Percentiles rank a stretch among this genome's conserved stretches.
These are phyloP conservation scores for Neoaliturus tenellus DNA, from an alignment of 2,888 invertebrate species.

Conservation along the genomic window DNA sequence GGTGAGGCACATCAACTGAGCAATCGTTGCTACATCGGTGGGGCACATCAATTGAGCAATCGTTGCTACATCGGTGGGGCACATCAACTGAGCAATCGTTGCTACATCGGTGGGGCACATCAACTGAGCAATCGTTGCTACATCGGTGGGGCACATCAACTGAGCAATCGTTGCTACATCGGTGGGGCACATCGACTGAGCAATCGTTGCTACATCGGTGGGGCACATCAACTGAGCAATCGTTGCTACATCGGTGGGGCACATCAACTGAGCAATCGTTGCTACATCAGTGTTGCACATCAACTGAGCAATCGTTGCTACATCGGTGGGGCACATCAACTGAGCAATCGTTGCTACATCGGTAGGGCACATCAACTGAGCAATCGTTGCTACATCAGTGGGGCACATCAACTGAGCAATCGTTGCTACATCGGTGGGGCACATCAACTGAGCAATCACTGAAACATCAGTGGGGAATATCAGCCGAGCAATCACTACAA, in stretches of 20 bases:
- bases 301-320: neutral
- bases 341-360: neutral
- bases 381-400: neutral
- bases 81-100: too few species aligned
- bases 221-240: neutral
- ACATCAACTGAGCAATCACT: too few species aligned
- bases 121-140: too few species aligned
- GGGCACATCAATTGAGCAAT: neutral
- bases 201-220: conserved; percentile 61
- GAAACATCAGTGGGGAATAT: too few species aligned
- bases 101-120: too few species aligned
- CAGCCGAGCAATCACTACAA: too few species aligned
- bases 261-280: neutral
- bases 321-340: neutral
- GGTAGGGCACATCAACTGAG: neutral
- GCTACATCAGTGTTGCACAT: neutral
- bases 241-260: neutral
- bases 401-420: neutral
- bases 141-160: conserved; percentile 7
- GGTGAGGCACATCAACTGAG: too few species aligned
- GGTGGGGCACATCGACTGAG: neutral
- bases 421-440: neutral
- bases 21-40: neutral
- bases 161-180: neutral
- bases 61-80: too few species aligned